Base-by-base conservation (phyloP, 1,140 invertebrate genomes). In the Dysdera silvatica region DNA sequence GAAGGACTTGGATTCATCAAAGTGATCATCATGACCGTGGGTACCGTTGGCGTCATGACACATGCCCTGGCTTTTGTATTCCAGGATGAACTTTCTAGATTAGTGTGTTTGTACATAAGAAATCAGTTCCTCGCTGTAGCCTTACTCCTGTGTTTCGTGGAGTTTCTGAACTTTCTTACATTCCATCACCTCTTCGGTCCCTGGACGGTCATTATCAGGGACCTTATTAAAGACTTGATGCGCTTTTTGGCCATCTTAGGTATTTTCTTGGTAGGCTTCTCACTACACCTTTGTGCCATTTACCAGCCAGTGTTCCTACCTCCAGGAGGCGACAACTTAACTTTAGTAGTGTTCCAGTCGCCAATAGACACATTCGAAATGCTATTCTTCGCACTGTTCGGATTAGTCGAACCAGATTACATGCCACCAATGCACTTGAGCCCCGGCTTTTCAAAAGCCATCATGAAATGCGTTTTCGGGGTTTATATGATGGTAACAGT, bases 101-200 rank as follows among this genome's bases (percentile, higher is more conserved):
- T 67, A 18, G 68, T 64, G 18, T 52, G 54, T 14, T 32, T 96
- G 73, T 98, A 95, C 76, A 84, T 91, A 60, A 82, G 95, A 40
- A 99, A 99, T 79, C 95, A 98, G 78, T 84, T 97, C 68, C 91
- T 99, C 69, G 95, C 94, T 0, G 80, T 96, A 69, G 91, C 91
- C 52, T 87, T 98, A 72, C 80, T 99, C 45, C 80, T 98, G 64
- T 91, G 92, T 48, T 99, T 95, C 77, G 92, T 98, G 10, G 93
- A 98, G 77, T 91, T 98, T 69, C 79, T 99, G 64, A 96, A 99
- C 76, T 95, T 95, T 72, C 76, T 95, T 23, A 97, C 95, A 7
- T 98, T 99, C 75, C 96, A 99, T 79, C 92, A 99, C 77, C 80
- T 99, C 0, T 99, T 99, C 73, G 96, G 96, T 35, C 96, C 96